Conservation (phyloP, 1,140 invertebrate species). For the Halesus radiatus region DNA sequence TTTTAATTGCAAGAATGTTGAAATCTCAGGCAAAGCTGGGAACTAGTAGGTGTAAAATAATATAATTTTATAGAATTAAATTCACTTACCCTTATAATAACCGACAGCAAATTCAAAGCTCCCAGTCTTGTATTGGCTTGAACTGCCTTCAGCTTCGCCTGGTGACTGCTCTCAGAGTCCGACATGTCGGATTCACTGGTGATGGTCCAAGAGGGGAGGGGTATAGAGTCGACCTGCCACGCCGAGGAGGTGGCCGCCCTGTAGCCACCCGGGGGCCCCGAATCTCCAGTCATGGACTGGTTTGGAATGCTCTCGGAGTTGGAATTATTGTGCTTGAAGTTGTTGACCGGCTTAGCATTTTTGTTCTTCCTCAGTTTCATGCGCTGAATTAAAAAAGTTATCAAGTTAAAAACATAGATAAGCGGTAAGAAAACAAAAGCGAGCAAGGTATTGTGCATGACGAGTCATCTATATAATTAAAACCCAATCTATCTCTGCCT, state of each 20-base stretch:
- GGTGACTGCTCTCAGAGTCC: conserved; percentile 64
- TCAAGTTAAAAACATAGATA: not conserved
- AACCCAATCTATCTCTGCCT: too few species aligned
- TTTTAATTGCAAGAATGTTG: too few species aligned
- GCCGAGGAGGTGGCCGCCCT: conserved; percentile 62
- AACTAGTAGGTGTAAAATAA: too few species aligned
- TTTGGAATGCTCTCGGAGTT: not conserved
- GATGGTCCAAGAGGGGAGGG: conserved; percentile 54
- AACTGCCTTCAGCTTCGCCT: conserved; percentile 64
- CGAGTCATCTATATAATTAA: too few species aligned
- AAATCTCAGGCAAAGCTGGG: too few species aligned
- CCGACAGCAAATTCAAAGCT: conserved; percentile 66
- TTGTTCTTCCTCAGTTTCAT: conserved; percentile 44
- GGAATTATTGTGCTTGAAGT: conserved; percentile 33
- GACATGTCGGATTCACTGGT: conserved; percentile 70
- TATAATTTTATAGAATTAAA: not conserved
- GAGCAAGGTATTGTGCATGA: too few species aligned
- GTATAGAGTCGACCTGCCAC: conserved; percentile 61
- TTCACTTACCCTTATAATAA: conserved; percentile 64
- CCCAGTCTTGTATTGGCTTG: conserved; percentile 66
- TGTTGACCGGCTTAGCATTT: conserved; percentile 38
- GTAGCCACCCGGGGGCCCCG: conserved; percentile 52
- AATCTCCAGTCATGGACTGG: not conserved
- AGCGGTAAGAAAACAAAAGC: too few species aligned
- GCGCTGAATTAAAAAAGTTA: not conserved